A percentile compares a stretch with the other conserved stretches of the same genome.
phyloP scores from a whole-genome alignment of 1,140 invertebrate genomes.

The Doryteuthis pealeii region DNA sequence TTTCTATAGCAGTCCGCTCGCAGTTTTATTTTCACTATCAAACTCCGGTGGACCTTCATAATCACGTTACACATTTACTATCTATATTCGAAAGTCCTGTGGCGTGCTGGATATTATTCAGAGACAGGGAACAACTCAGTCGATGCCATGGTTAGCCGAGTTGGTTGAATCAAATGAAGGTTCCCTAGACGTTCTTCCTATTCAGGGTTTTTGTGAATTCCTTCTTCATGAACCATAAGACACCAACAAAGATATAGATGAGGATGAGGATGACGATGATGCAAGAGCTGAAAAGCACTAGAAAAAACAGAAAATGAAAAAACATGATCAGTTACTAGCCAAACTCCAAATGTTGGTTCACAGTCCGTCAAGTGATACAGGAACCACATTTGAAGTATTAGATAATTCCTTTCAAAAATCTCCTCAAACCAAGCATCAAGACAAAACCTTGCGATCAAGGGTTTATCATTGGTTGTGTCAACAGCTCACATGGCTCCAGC shows the following conservation, averaged over 20 bases:
- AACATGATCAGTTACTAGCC: slow-evolving; percentile 77
- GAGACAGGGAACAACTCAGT: slow-evolving; percentile 78
- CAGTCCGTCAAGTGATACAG: slow-evolving; percentile 64
- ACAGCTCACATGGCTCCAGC: slow-evolving; percentile 39
- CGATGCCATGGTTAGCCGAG: slow-evolving; percentile 96
- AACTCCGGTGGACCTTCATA: too few relatives aligned
- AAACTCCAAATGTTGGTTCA: slow-evolving; percentile 69
- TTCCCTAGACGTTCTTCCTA: slow-evolving; percentile 80
- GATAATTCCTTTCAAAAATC: slow-evolving; percentile 87
- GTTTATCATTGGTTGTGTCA: slow-evolving; percentile 69
- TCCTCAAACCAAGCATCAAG: slow-evolving; percentile 79
- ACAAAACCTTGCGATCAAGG: slow-evolving; percentile 77
- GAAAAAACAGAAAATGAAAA: slow-evolving; percentile 65
- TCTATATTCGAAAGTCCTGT: too few relatives aligned
- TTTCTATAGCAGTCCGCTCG: too few relatives aligned
- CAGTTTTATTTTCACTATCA: too few relatives aligned
- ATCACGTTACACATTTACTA: too few relatives aligned
- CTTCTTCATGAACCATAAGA: slow-evolving; percentile 70
- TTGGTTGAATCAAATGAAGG: slow-evolving; percentile 89
- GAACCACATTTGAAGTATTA: slow-evolving; percentile 77
- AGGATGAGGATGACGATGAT: slow-evolving; percentile 45
- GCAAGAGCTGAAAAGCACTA: slow-evolving; percentile 51
- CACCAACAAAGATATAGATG: slow-evolving; percentile 22
- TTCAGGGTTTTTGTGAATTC: slow-evolving; percentile 96
- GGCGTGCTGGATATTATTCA: slow-evolving; percentile 93